These are phyloP conservation scores for Chironex yamaguchii DNA, from an alignment of 30 jellyfish, hydroid and myxozoan genomes.

Conservation along the genomic window DNA sequence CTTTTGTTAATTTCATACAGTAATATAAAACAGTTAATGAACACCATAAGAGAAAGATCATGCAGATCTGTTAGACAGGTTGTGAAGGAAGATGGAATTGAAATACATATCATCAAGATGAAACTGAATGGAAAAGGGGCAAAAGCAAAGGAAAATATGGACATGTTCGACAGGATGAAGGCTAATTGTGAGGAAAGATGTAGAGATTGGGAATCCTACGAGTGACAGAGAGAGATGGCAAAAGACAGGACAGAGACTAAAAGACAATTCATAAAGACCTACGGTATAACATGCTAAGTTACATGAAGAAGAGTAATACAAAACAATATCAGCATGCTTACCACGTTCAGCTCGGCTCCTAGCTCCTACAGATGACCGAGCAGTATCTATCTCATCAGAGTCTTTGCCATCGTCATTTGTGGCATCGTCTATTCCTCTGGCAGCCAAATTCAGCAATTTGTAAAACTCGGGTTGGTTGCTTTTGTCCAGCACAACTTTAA, in stretches of 20 bases:
- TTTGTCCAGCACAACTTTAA: slow-evolving; percentile 77
- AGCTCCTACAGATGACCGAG: too few species aligned
- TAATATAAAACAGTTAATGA: neutral
- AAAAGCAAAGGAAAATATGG: neutral
- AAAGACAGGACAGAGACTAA: neutral
- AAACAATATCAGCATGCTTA: too few species aligned
- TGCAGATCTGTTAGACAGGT: neutral
- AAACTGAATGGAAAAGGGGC: neutral
- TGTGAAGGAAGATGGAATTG: neutral
- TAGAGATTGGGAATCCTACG: neutral
- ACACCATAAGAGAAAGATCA: neutral
- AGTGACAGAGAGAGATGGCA: neutral
- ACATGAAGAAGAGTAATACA: neutral
- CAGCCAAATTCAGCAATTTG: slow-evolving; percentile 77
- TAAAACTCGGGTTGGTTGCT: slow-evolving; percentile 79
- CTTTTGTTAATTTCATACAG: too few species aligned
- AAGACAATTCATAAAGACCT: neutral
- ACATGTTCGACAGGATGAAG: too few species aligned
- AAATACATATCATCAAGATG: neutral
- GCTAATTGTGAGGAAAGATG: neutral
- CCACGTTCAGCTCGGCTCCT: too few species aligned
- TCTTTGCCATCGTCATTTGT: slow-evolving; percentile 65
- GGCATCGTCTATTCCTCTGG: slow-evolving; percentile 70
- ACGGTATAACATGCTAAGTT: neutral
- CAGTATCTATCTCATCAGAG: neutral